Evolutionary conservation across 1,140 invertebrate species (phyloP), one percentile per base, ranked within the genome.

Genomic region (Zaprionus taronus): DNA sequence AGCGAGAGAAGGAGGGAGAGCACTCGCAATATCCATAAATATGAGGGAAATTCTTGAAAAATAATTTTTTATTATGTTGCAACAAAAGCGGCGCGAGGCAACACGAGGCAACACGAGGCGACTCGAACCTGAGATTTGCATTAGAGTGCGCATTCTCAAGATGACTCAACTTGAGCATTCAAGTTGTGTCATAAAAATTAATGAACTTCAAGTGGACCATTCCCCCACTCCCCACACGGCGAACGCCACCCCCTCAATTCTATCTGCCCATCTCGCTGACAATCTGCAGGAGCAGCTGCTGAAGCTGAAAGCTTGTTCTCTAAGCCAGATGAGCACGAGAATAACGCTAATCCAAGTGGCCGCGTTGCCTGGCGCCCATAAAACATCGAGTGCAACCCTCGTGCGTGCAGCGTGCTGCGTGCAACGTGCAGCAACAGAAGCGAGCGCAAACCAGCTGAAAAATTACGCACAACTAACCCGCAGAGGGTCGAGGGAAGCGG

Each of bases 171-270:
- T 79, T 58, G 55, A 47, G n/a, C 58, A 69, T 72, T 81, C 80
- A 87, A 87, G 60, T 83, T 80, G 72, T 64, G 72, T 65, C 80
- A 86, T 86, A 62, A 87, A 85, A 87, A 87, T 87, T 87, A 86
- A 87, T 83, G 83, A 83, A 80, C 83, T 87, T 73, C 83, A 77
- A 73, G 65, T 28, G 12, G 47, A n/a, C 65, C n/a, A 7, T 7
- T 11, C n/a, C 31, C 28, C 75, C 15, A 11, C 34, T 4, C 14
- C 17, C 41, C n/a, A 12, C 36, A 38, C 31, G 17, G 4, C 15
- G 2, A 3, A 12, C 2, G 15, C 6, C 14, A 51, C 15, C 15
- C 31, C 31, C 1, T 15, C 24, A 2, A 22, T 17, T 41, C 1
- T 11, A 2, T 49, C 41, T 20, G 55, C 77, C 79, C 56, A 53